Evolutionary conservation across 2,888 invertebrate genomes (phyloP).

Genomic region (Neoascia interrupta): DNA sequence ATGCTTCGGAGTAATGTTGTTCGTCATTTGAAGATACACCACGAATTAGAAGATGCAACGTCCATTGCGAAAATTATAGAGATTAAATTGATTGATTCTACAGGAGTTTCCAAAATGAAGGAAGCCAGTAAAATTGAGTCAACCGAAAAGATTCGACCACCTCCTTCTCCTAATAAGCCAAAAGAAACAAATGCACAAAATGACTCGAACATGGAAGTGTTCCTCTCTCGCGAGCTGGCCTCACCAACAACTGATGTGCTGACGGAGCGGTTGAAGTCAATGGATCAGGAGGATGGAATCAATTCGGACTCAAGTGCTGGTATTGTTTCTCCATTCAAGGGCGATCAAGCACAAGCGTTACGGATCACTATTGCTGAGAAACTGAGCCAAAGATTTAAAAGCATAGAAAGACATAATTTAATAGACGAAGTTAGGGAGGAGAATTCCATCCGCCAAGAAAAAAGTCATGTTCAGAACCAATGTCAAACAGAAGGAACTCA

Average conservation of each 20-base stretch:
- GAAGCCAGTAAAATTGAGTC: neutral
- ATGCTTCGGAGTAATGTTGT: conserved; percentile 83
- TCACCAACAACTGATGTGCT: conserved; percentile 53
- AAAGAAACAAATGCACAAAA: neutral
- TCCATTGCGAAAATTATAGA: conserved; percentile 61
- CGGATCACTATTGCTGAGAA: conserved; percentile 73
- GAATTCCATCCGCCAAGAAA: neutral
- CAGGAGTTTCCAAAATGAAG: conserved; percentile 61
- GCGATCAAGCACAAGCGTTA: neutral
- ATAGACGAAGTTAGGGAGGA: conserved; percentile 31
- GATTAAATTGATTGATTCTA: conserved; percentile 67
- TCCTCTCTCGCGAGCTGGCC: conserved; percentile 50
- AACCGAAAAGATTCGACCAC: neutral
- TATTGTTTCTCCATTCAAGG: conserved; percentile 21
- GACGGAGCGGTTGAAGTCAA: conserved; percentile 35
- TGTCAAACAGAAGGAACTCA: conserved; percentile 46
- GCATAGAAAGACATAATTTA: conserved; percentile 55
- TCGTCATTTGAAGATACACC: conserved; percentile 81
- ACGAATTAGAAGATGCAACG: conserved; percentile 68
- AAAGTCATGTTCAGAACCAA: too few species aligned
- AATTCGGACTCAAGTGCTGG: conserved; percentile 15
- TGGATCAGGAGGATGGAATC: conserved; percentile 31
- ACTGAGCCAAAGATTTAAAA: conserved; percentile 73
- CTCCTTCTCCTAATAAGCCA: neutral
- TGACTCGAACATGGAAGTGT: conserved; percentile 42